Evolutionary conservation across 1,140 invertebrate species (phyloP).

Genomic region (Stegodyphus mimosarum): DNA sequence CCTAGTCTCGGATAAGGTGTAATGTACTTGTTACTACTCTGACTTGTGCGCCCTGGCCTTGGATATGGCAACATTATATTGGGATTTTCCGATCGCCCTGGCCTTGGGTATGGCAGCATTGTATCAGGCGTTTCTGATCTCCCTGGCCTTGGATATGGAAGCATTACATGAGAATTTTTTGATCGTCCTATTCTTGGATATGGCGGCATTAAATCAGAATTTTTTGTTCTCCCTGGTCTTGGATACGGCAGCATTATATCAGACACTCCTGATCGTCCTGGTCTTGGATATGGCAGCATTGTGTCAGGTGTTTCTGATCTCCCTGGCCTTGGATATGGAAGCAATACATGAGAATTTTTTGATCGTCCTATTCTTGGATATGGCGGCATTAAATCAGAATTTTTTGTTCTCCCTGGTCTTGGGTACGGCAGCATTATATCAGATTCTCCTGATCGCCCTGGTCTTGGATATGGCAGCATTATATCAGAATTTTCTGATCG

Average conservation of each 20-base stretch:
- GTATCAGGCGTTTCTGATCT: not conserved
- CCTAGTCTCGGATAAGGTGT: constrained; percentile 8
- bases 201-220: too few relatives aligned
- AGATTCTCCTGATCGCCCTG: not conserved
- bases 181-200: too few relatives aligned
- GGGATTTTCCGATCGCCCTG: not conserved
- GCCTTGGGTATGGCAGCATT: not conserved
- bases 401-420: not conserved
- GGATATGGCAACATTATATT: not conserved
- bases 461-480: not conserved
- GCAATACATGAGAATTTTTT: not conserved
- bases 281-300: not conserved
- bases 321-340: not conserved
- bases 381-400: too few relatives aligned
- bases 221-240: too few relatives aligned
- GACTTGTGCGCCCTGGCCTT: too few relatives aligned
- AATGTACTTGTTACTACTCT: not conserved
- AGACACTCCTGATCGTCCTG: not conserved
- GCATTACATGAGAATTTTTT: not conserved
- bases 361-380: too few relatives aligned
- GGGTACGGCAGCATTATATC: not conserved
- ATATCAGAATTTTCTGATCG: not conserved
- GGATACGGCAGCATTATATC: not conserved
- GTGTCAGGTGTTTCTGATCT: not conserved
- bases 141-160: not conserved